Base-by-base conservation (phyloP, 2,888 invertebrate genomes). In the Drosophila phalerata region DNA sequence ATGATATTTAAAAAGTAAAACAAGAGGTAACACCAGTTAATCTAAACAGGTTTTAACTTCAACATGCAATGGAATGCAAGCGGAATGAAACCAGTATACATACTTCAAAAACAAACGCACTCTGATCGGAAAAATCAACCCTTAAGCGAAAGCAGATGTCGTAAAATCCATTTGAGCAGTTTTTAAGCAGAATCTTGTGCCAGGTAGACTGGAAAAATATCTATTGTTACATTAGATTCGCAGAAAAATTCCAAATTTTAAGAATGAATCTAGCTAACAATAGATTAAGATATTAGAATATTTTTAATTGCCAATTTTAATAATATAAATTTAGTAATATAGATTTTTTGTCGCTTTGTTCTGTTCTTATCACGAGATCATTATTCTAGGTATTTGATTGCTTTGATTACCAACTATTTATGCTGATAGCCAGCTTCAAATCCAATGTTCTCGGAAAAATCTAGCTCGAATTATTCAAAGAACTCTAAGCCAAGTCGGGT, bases 41-140 rank as follows among this genome's bases (percentile, higher is more conserved):
- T 3, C 3, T 0, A 53, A 84, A 81, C 81, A 66, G 74, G 84
- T 81, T 80, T 72, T 38, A 9, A 2, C n/a, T 32, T 30, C 15
- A 6, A 32, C 13, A 37, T 73, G 53, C 38, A 53, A 6, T 57
- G 55, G 49, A 52, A 72, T 81, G 68, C 48, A 64, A 72, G 68
- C 65, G 55, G 45, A 52, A 72, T 81, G 66, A 49, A 64, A 72
- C 70, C 65, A 64, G 51, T 62, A 30, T 25, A 22, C n/a, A 43
- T 42, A 51, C 40, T n/a, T n/a, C n/a, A n/a, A 42, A 15, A 55
- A 58, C 13, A 13, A 13, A 48, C 17, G 6, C 38, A 53, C 71
- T 83, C 82, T 83, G 68, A 83, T 83, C 72, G 78, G 82, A 81
- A 80, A 67, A 43, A 69, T 49, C 25, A 43, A 70, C 56, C 81